Base-by-base conservation (phyloP, 1,140 invertebrate genomes). In the Aphelinus atriplicis region DNA sequence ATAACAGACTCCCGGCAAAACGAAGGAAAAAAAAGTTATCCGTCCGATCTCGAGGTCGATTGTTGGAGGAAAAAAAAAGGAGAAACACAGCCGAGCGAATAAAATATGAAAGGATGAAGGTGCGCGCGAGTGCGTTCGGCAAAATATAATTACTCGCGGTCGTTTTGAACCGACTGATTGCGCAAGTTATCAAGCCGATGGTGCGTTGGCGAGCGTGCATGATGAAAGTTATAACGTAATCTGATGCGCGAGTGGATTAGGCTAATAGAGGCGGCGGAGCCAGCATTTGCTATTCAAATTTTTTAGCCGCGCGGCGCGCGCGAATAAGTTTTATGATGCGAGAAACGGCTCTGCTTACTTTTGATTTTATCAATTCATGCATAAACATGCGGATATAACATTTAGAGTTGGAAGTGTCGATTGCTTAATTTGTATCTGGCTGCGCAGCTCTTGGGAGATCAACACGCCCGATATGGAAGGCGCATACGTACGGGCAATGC, bases 241-340 rank as follows among this genome's bases (percentile, higher is more conserved):
- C n/a, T 69, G 56, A 51, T 69, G 50, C 50, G 43, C 47, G 26
- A 26, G 43, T 60, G 45, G 46, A 72, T 72, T 65, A 65, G 70
- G n/a, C 48, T 51, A 65, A 69, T 69, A 50, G 26, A 72, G 51
- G 61, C 65, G 26, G 26, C 26, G 51, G 70, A 72, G 70, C 58
- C 70, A 50, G 50, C 70, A 72, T 72, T 72, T 72, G 70, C 70
- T 72, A 72, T 72, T 72, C 70, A 72, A 72, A 72, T 72, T 72
- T 65, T 63, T 72, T 47, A 56, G 51, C 62, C 26, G 26, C 26
- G 26, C 26, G 26, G 43, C 70, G 9, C 51, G 51, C 51, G 63
- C 71, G 56, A 55, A 73, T 73, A 73, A 73, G 46, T 53, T 73
- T 73, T 73, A 73, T 73, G 71, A 73, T 46, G 71, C 71, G 63